These are phyloP conservation scores for Bovichtus variegatus DNA, from an alignment of 2,797 vertebrate genomes.

Conservation along the genomic window DNA sequence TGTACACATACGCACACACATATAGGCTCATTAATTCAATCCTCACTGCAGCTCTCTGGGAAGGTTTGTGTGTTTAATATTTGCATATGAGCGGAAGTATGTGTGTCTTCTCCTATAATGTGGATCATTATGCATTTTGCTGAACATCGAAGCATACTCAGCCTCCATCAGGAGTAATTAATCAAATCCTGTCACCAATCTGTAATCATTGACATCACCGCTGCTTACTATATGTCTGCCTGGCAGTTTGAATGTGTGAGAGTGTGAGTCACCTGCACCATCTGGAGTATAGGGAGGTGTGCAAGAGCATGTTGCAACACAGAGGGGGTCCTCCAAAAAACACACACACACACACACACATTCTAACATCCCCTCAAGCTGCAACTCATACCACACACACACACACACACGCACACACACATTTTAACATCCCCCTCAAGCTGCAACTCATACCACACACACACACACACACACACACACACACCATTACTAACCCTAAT, in stretches of 20 bases:
- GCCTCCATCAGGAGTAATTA: conserved; percentile 81
- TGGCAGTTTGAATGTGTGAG: conserved; percentile 61
- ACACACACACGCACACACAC: conserved; percentile 18
- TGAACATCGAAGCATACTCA: conserved; percentile 57
- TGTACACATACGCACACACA: conserved; percentile 5
- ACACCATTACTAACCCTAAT: conserved; percentile 69
- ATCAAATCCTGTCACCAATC: conserved; percentile 84
- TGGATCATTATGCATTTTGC: conserved; percentile 67
- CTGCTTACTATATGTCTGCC: conserved; percentile 73
- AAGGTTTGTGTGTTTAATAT: conserved; percentile 43
- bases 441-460: conserved; percentile 32
- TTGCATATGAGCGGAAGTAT: conserved; percentile 34
- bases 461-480: conserved; percentile 13
- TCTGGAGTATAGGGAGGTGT: conserved; percentile 82
- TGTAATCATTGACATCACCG: conserved; percentile 81
- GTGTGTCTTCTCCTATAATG: conserved; percentile 36
- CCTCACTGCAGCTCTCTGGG: conserved; percentile 11
- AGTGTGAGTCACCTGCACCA: conserved; percentile 83
- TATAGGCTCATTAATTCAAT: conserved; percentile 11
- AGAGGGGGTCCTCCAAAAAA: conserved; percentile 72
- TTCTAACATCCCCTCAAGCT: conserved; percentile 57
- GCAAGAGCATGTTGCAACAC: conserved; percentile 78
- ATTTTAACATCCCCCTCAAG: conserved; percentile 58
- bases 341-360: conserved; percentile 60
- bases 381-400: conserved; percentile 10